Base-by-base conservation (phyloP, 2,888 invertebrate species). In the Conomelus anceps region DNA sequence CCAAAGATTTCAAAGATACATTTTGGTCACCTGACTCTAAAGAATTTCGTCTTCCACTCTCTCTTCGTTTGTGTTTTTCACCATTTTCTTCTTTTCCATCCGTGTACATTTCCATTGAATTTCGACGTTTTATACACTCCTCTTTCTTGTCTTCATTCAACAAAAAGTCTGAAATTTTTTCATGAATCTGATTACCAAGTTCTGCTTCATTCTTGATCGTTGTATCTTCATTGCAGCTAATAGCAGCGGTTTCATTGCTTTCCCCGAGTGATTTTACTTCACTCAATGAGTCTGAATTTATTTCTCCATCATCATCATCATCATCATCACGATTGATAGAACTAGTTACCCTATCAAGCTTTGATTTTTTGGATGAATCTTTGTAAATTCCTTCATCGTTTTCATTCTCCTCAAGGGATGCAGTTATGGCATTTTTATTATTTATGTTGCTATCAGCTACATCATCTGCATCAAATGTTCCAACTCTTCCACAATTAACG, bases 51-150 rank as follows among this genome's bases (percentile, higher is more conserved):
- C 91, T 94, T 94, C 89, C 63, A 63, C 93, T 93, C 24, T 95
- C 94, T 24, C 94, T 94, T 91, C 94, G 94, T 87, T 95, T 94
- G 86, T 94, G 94, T 23, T 93, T 94, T 3, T 94, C 94, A 91
- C 94, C 94, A 91, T 95, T 94, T 89, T 23, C 84, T 22, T 41
- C 87, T 86, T 90, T 90, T 20, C 87, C 86, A 22, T 87, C 84
- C 22, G 88, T 63, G 87, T 88, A 90, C n/a, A 84, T 89, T 86
- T 89, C 93, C 22, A 93, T 91, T 0, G 93, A 93, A 91, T 93
- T 93, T 89, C 93, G 92, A 34, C 93, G 92, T 90, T 89, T 89
- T 22, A 88, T 86, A 26, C 89, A 26, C 22, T 88, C 88, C 34
- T 86, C 23, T 22, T 89, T 84, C 63, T 87, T 87, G 26, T 87